phyloP scores from a whole-genome alignment of 2,113 vertebrate genomes.

The Rhabdornis inornatus region DNA sequence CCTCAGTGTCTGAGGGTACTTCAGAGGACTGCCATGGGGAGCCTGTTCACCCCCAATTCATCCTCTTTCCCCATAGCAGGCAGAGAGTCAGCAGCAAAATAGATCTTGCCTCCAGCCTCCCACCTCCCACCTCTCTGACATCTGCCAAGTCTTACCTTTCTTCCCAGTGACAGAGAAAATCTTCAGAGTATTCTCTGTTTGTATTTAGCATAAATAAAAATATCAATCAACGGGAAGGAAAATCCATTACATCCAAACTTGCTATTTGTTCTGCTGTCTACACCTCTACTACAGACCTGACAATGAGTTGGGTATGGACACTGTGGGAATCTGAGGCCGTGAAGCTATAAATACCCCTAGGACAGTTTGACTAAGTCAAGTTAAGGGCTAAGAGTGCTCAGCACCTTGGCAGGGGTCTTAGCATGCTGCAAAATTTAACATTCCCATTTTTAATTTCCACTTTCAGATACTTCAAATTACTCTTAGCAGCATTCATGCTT shows the following conservation, averaged over 20 bases:
- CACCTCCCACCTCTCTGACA: not conserved
- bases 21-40: not conserved
- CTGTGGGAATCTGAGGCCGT: not conserved
- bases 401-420: not conserved
- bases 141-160: not conserved
- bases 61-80: not conserved
- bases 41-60: not conserved
- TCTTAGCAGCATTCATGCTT: not conserved
- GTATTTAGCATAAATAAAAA: not conserved
- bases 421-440: not conserved
- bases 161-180: not conserved
- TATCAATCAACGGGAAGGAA: fast-evolving
- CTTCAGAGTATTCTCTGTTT: not conserved
- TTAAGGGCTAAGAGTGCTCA: not conserved
- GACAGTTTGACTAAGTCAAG: not conserved
- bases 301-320: not conserved
- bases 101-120: not conserved
- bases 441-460: not conserved
- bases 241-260: not conserved
- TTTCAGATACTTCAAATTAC: not conserved
- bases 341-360: not conserved
- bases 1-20: not conserved
- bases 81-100: not conserved
- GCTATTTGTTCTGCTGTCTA: not conserved
- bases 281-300: not conserved